Evolutionary conservation across 2,113 vertebrate genomes (phyloP), one percentile per base, ranked within the genome.

Genomic region (Holacanthus passer): DNA sequence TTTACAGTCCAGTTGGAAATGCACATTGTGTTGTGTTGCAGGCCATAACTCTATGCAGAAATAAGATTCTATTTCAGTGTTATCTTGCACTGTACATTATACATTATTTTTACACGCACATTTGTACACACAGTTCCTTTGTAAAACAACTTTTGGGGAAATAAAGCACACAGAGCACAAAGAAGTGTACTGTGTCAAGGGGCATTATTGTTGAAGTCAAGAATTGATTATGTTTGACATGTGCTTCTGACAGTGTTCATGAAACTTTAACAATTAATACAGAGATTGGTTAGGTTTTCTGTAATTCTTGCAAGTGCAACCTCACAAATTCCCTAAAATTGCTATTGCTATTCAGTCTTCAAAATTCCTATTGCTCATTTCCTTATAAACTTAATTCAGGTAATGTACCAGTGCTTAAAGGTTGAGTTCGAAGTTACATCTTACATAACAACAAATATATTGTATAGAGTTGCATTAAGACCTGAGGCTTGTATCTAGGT

Each of bases 21-120:
- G 5, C 70, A 55, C 37, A 56, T 14, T 64, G 27, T 85, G 41
- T 31, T 77, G 22, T 37, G n/a, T 67, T 70, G 50, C 9, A 43
- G n/a, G 67, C 19, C 6, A 17, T 72, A 22, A 50, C 4, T 11
- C 2, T 43, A 16, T 17, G 20, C 75, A 39, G 3, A 63, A 62
- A 5, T 17, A n/a, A 35, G 31, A 63, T 37, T 37, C 2, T 1
- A 50, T 56, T 50, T 32, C 13, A 9, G 20, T 14, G 8, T 56
- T 17, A 35, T 68, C 2, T 29, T 50, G 7, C 55, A 60, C 35
- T 43, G 47, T 53, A 32, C 27, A 35, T 6, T 27, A 17, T 20
- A 10, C 4, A 20, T 45, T 5, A 45, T 59, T 58, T 77, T 24
- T 43, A 37, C 39, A 45, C 9, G 48, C 24, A 19, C 11, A 48